Evolutionary conservation across 2,888 invertebrate species (phyloP).

Genomic region (Pristionchus maxplancki): DNA sequence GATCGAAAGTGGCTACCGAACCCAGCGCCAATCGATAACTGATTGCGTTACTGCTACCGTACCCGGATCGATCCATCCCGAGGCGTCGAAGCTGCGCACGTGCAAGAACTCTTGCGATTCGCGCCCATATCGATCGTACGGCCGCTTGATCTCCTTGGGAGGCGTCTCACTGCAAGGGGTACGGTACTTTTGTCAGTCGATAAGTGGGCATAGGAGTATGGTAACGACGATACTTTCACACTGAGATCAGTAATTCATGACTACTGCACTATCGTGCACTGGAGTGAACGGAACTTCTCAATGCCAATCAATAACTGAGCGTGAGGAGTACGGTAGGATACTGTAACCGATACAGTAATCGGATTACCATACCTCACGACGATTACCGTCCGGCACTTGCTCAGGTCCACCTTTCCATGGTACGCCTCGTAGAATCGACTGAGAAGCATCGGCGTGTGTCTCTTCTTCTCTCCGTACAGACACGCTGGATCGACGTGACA

Average conservation of each 20-base stretch:
- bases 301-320: too few species aligned
- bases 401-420: not conserved
- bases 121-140: too few species aligned
- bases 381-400: not conserved
- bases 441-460: not conserved
- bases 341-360: not conserved
- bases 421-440: not conserved
- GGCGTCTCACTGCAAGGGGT: not conserved
- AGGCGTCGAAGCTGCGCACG: not conserved
- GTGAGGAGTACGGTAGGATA: not conserved
- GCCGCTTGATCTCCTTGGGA: not conserved
- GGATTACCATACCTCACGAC: not conserved
- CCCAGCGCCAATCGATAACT: not conserved
- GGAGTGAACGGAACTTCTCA: too few species aligned
- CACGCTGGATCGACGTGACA: slow-evolving; percentile 1
- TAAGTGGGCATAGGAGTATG: too few species aligned
- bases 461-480: not conserved
- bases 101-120: not conserved
- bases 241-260: too few species aligned
- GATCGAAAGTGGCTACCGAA: not conserved
- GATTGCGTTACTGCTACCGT: not conserved
- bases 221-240: too few species aligned
- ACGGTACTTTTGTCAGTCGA: too few species aligned
- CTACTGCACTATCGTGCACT: too few species aligned
- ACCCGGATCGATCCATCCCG: slow-evolving; percentile 25